Evolutionary conservation across 2,888 invertebrate genomes (phyloP).

Genomic region (Sialis lutaria): DNA sequence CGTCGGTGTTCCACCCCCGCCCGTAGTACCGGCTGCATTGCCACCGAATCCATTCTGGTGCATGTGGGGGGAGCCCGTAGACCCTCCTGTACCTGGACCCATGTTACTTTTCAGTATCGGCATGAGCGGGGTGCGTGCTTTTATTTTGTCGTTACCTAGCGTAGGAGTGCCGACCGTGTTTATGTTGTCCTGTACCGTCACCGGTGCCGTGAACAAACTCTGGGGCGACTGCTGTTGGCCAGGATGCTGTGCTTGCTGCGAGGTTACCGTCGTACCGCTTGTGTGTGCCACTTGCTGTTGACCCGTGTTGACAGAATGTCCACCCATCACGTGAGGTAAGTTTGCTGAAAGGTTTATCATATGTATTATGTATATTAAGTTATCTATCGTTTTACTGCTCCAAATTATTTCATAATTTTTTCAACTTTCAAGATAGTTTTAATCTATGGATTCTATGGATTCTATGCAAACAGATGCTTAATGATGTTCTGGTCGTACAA

Average conservation of each 20-base stretch:
- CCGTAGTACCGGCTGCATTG: not conserved
- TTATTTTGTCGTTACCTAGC: not conserved
- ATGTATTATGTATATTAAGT: too few species aligned
- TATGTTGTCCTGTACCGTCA: not conserved
- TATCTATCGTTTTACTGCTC: too few species aligned
- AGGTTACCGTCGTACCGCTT: not conserved
- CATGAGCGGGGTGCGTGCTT: too few species aligned
- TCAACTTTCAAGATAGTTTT: too few species aligned
- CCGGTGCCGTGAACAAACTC: constrained; percentile 15
- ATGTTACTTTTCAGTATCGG: not conserved
- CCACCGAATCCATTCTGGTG: not conserved
- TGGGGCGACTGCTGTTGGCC: constrained; percentile 19
- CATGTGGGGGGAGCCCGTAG: not conserved
- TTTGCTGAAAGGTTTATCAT: constrained; percentile 13
- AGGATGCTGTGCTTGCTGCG: constrained; percentile 9
- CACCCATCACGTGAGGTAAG: constrained; percentile 7
- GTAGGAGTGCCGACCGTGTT: not conserved
- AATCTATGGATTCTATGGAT: too few species aligned
- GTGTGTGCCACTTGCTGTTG: constrained; percentile 3
- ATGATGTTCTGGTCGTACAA: too few species aligned
- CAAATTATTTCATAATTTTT: too few species aligned
- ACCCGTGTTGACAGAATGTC: not conserved
- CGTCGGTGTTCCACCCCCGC: constrained; percentile 23
- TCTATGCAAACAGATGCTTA: too few species aligned
- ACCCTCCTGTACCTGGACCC: not conserved